Percentiles rank a stretch among this genome's conserved stretches.
Evolutionary conservation across 2,888 invertebrate species (phyloP).

Genomic region (Ypsolopha sequella): DNA sequence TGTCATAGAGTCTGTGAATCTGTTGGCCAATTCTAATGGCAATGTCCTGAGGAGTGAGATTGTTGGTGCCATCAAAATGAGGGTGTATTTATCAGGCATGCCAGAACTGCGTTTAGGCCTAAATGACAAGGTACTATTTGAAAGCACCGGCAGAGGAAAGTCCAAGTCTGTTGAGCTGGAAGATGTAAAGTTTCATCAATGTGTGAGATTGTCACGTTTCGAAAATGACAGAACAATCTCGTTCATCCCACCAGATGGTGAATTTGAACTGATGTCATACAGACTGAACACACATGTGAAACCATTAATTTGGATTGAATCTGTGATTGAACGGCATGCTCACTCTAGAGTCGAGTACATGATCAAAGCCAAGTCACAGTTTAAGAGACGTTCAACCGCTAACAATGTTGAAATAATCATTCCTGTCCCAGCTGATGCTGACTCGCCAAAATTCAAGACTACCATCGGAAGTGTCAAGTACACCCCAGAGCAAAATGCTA

Average conservation of each 20-base stretch:
- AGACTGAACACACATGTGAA: constrained; percentile 97
- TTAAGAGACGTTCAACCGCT: constrained; percentile 96
- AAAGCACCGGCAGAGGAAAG: constrained; percentile 96
- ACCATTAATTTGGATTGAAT: constrained; percentile 98
- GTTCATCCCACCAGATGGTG: constrained; percentile 99
- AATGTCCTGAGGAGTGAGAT: constrained; percentile 98
- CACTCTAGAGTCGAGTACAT: constrained; percentile 98
- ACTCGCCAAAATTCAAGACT: constrained; percentile 98
- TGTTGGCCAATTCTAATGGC: constrained; percentile 95
- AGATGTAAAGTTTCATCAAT: constrained; percentile 99
- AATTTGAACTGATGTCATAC: constrained; percentile 99
- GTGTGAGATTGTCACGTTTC: constrained; percentile 95
- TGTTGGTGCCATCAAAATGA: constrained; percentile 98
- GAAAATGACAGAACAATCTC: constrained; percentile 99
- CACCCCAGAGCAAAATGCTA: constrained; percentile 96
- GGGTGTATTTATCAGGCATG: constrained; percentile 98
- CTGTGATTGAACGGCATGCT: constrained; percentile 96
- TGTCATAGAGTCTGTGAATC: constrained; percentile 98
- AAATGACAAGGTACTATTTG: constrained; percentile 98
- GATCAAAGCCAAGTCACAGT: constrained; percentile 99
- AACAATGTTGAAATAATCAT: constrained; percentile 99
- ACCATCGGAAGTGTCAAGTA: constrained; percentile 98
- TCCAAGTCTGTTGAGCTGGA: constrained; percentile 98
- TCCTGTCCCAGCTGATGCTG: constrained; percentile 96
- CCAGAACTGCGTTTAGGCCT: constrained; percentile 95